Percentiles rank a stretch among this genome's conserved stretches.
Conservation (phyloP, 2,888 invertebrate genomes). For the Prosapia bicincta region DNA sequence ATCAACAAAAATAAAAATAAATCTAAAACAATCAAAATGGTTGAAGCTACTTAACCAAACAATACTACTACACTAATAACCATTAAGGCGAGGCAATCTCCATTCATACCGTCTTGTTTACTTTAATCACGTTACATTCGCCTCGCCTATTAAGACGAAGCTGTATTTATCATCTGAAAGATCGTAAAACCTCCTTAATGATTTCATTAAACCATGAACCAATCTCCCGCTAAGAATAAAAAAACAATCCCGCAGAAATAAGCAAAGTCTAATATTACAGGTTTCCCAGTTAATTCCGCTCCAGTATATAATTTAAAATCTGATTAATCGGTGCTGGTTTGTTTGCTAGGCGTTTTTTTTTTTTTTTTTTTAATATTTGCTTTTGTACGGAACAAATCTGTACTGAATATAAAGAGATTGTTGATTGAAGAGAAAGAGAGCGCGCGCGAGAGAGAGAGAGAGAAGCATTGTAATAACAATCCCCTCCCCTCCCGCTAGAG, state of each 20-base stretch:
- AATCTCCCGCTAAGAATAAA: neutral
- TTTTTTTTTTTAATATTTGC: conserved; percentile 2
- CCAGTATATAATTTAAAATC: neutral
- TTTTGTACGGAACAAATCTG: neutral
- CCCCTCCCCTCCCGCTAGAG: neutral
- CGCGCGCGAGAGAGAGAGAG: neutral
- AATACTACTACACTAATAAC: too few relatives aligned
- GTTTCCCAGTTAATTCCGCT: neutral
- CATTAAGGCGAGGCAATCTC: too few relatives aligned
- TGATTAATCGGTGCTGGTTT: neutral
- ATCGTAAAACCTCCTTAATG: neutral
- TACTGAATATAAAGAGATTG: neutral
- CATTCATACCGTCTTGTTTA: neutral
- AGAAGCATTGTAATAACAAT: neutral
- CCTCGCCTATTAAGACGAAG: neutral
- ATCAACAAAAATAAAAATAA: too few relatives aligned
- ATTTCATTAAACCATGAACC: neutral
- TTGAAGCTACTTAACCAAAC: too few relatives aligned
- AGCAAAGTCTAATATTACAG: neutral
- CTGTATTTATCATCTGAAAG: neutral
- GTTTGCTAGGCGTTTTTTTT: too few relatives aligned
- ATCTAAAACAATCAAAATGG: too few relatives aligned
- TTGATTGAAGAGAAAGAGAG: neutral
- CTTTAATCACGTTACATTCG: neutral
- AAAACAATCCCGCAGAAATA: neutral